Evolutionary conservation across 2,888 invertebrate species (phyloP).

Genomic region (Balanococcus diminutus): DNA sequence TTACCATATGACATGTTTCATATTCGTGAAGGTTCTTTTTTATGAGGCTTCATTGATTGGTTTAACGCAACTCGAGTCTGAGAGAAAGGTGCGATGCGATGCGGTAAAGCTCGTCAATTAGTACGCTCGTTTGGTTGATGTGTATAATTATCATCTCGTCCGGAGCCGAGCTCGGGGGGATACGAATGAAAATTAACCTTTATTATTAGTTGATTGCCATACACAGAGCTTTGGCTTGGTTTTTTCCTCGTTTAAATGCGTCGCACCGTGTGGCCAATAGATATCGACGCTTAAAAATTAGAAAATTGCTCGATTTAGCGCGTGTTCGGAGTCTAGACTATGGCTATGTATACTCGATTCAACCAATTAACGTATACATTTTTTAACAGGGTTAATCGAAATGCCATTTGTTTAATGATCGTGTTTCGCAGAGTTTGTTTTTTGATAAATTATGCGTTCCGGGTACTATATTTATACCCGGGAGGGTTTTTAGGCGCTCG

Average conservation of each 20-base stretch:
- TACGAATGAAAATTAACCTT: too few species aligned
- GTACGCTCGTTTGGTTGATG: background rate
- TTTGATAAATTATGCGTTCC: background rate
- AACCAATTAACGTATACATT: constrained; percentile 9
- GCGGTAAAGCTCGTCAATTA: background rate
- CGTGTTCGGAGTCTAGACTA: constrained; percentile 3
- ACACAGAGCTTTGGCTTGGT: too few species aligned
- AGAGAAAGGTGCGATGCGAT: too few species aligned
- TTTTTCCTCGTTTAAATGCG: background rate
- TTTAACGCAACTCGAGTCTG: background rate
- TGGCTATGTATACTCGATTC: background rate
- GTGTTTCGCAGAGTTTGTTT: background rate
- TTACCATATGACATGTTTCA: background rate
- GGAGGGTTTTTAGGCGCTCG: background rate
- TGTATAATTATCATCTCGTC: too few species aligned
- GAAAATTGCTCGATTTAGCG: constrained; percentile 1
- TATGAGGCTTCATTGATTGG: background rate
- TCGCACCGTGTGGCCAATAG: too few species aligned
- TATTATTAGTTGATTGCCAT: too few species aligned
- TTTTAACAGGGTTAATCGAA: constrained; percentile 9
- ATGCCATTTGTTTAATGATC: constrained; percentile 25
- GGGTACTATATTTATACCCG: background rate
- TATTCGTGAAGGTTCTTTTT: background rate
- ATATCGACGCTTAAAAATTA: background rate
- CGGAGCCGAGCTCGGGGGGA: too few species aligned